These are phyloP conservation scores for Zaprionus gabonicus DNA, from an alignment of 1,140 invertebrate genomes.

Conservation along the genomic window DNA sequence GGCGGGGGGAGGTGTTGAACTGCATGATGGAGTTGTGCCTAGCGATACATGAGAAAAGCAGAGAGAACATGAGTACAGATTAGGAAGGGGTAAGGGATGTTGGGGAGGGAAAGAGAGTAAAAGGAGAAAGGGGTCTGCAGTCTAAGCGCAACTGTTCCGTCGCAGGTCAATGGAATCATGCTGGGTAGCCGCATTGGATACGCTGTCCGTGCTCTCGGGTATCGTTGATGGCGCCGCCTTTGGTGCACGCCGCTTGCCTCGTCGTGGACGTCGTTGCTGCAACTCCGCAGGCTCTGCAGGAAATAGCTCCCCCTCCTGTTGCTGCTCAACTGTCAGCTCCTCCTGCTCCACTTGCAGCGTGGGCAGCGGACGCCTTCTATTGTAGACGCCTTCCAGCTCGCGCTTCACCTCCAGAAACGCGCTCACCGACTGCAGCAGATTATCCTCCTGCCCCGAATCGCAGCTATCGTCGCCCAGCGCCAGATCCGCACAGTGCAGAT, in stretches of 20 bases:
- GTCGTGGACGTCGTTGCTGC: slow-evolving; percentile 16
- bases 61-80: slow-evolving; percentile 30
- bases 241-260: slow-evolving; percentile 56
- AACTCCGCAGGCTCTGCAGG: background rate
- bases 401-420: slow-evolving; percentile 78
- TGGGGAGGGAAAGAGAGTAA: background rate
- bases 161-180: slow-evolving; percentile 36
- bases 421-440: slow-evolving; percentile 76
- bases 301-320: background rate
- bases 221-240: slow-evolving; percentile 69
- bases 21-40: slow-evolving; percentile 87
- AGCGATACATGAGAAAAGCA: slow-evolving; percentile 79
- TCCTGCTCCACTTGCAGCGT: slow-evolving; percentile 19
- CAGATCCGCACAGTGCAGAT: slow-evolving; percentile 73
- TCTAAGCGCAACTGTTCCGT: slow-evolving; percentile 49
- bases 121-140: slow-evolving; percentile 27
- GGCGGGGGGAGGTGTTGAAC: slow-evolving; percentile 94
- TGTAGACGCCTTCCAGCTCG: slow-evolving; percentile 58
- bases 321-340: background rate
- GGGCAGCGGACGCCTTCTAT: slow-evolving; percentile 45
- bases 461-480: slow-evolving; percentile 62
- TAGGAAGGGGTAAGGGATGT: slow-evolving; percentile 40
- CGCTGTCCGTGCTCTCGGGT: slow-evolving; percentile 65
- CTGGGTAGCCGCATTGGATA: slow-evolving; percentile 11
- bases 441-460: slow-evolving; percentile 68